phyloP scores from a whole-genome alignment of 2,113 vertebrate genomes.

The Hemiprocne comata region DNA sequence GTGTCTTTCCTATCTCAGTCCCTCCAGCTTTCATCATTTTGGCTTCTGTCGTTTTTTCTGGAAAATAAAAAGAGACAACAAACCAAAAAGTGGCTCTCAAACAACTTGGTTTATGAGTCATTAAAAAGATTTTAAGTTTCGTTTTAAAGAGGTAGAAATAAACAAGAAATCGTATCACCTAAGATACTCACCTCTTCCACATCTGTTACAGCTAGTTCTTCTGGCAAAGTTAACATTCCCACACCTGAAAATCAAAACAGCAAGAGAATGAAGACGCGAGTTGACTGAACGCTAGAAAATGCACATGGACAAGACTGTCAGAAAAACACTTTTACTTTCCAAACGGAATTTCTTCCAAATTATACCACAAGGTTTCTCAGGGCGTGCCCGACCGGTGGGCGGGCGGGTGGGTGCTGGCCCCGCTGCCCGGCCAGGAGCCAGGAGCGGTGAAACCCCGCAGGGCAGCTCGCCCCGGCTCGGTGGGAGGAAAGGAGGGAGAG shows the following conservation, averaged over 20 bases:
- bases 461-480: background rate
- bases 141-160: accelerated
- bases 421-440: too few relatives aligned
- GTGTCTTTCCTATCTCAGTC: slow-evolving; percentile 97
- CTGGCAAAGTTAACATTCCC: slow-evolving; percentile 97
- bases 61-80: background rate
- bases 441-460: accelerated
- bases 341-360: accelerated
- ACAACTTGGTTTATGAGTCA: accelerated
- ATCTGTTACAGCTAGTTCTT: slow-evolving; percentile 96
- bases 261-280: background rate
- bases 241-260: slow-evolving; percentile 77
- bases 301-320: accelerated
- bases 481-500: too few relatives aligned
- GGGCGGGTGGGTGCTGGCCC: background rate
- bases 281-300: accelerated
- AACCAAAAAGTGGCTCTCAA: background rate
- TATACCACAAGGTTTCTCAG: accelerated
- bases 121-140: background rate
- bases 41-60: slow-evolving; percentile 97
- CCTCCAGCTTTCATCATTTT: slow-evolving; percentile 99
- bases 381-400: background rate
- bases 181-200: slow-evolving; percentile 85
- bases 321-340: too few relatives aligned
- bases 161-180: too few relatives aligned